Evolutionary conservation across 2,888 invertebrate genomes (phyloP), one percentile per base, ranked within the genome.

Genomic region (Odiellus spinosus): DNA sequence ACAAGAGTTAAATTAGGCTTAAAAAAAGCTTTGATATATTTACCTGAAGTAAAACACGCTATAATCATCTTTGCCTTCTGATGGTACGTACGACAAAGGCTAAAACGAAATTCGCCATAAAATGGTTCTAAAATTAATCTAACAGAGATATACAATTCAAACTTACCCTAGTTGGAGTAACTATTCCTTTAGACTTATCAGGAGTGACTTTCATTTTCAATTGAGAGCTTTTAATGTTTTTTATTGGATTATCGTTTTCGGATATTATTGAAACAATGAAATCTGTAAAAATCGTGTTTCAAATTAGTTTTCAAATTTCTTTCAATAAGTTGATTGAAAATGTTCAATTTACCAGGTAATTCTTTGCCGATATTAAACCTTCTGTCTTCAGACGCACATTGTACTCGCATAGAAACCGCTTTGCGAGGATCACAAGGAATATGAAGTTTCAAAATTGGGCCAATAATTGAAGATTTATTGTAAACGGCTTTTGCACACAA

Each of bases 401-500:
- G 54, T 3, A 64, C 59, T 4, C 55, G 46, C 18, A 65, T 44
- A n/a, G 51, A 55, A 5, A 56, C 56, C 1, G 64, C 61, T 44
- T 60, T 60, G 6, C 55, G 57, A 1, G 60, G 56, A 53, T 65
- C 63, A 4, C 63, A 59, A 45, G 62, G 60, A 14, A 65, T 57
- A 19, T 56, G 59, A 38, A 65, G 52, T 34, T 58, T 55, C 8
- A 65, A 21, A 40, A 60, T 59, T n/a, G 63, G 61, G 2, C 64
- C 62, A 1, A 53, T 55, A 36, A 61, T 53, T 5, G 55, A 51
- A 18, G 47, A 50, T 38, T 56, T 53, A 4, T 55, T 54, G 42
- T 57, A 45, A 15, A 61, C 59, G 1, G 62, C 64, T 53, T 64
- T 64, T 3, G 63, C 59, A 45, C 61, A 61, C n/a, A 65, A 55